These are phyloP conservation scores for Lipotes vexillifer DNA, from an alignment of 2,113 vertebrate genomes.

Conservation along the genomic window DNA sequence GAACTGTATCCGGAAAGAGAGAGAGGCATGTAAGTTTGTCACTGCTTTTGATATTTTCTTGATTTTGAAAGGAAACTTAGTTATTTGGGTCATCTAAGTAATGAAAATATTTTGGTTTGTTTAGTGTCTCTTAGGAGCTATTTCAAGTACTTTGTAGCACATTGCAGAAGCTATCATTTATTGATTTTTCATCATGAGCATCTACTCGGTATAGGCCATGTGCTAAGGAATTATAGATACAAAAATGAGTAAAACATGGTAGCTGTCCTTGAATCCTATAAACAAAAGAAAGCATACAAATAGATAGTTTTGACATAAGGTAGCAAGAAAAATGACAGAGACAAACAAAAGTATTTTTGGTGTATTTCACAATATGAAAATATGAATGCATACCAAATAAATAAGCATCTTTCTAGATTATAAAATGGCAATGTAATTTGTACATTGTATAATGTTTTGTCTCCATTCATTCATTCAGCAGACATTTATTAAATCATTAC, in stretches of 20 bases:
- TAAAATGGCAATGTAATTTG: not conserved
- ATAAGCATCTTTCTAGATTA: slow-evolving; percentile 6
- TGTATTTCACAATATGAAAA: slow-evolving; percentile 15
- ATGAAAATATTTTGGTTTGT: slow-evolving; percentile 9
- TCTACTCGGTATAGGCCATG: not conserved
- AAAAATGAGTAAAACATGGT: slow-evolving; percentile 25
- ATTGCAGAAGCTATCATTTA: slow-evolving; percentile 13
- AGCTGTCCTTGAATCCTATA: not conserved
- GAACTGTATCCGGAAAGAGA: slow-evolving; percentile 28
- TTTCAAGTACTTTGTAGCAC: slow-evolving; percentile 39
- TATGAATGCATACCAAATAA: slow-evolving; percentile 5
- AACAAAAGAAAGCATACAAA: not conserved
- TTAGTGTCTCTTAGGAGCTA: slow-evolving; percentile 1
- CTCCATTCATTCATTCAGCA: not conserved
- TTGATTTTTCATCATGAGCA: slow-evolving; percentile 27
- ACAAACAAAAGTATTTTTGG: not conserved
- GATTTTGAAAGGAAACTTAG: slow-evolving; percentile 41
- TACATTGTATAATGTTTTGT: not conserved
- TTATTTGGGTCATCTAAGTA: not conserved
- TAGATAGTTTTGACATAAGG: slow-evolving; percentile 1
- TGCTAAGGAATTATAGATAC: not conserved
- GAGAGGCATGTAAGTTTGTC: slow-evolving; percentile 36
- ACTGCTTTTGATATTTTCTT: slow-evolving; percentile 30
- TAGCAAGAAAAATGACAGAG: not conserved
- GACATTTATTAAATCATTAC: not conserved